Conservation (phyloP, 2,797 vertebrate species). For the Onychomys leucogaster region DNA sequence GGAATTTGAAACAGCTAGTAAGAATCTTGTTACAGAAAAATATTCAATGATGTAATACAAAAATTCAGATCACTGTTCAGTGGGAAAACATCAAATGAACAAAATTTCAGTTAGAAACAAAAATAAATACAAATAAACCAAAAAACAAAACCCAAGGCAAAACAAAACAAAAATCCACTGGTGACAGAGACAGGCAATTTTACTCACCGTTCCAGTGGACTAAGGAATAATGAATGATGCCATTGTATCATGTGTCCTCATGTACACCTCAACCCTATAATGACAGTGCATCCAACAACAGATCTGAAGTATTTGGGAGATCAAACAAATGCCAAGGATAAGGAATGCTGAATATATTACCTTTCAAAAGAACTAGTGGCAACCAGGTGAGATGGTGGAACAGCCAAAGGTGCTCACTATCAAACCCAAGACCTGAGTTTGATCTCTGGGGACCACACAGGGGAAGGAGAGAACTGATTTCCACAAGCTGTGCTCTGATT, state of each 20-base stretch:
- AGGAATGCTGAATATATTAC: slow-evolving; percentile 32
- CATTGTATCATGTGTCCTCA: slow-evolving; percentile 16
- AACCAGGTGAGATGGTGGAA: neutral
- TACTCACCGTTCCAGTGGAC: neutral
- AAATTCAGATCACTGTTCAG: slow-evolving; percentile 23
- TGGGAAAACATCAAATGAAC: slow-evolving; percentile 25
- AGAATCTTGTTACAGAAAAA: slow-evolving; percentile 57
- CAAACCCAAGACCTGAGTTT: neutral
- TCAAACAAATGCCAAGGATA: slow-evolving; percentile 2
- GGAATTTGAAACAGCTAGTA: neutral
- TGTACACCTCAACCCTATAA: neutral
- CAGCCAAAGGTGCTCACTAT: no score
- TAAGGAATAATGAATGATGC: neutral
- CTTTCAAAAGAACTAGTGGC: neutral
- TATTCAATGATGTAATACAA: slow-evolving; percentile 33
- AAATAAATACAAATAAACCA: neutral
- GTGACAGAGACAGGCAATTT: neutral
- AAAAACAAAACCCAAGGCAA: no score
- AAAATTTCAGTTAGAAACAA: slow-evolving; percentile 41
- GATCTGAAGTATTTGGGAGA: slow-evolving; percentile 41
- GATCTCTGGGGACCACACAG: neutral
- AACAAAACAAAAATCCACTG: neutral
- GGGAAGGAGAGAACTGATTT: neutral
- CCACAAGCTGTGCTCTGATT: neutral
- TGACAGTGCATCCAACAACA: slow-evolving; percentile 5